phyloP scores from a whole-genome alignment of 2,797 vertebrate species.

The Lacerta agilis region DNA sequence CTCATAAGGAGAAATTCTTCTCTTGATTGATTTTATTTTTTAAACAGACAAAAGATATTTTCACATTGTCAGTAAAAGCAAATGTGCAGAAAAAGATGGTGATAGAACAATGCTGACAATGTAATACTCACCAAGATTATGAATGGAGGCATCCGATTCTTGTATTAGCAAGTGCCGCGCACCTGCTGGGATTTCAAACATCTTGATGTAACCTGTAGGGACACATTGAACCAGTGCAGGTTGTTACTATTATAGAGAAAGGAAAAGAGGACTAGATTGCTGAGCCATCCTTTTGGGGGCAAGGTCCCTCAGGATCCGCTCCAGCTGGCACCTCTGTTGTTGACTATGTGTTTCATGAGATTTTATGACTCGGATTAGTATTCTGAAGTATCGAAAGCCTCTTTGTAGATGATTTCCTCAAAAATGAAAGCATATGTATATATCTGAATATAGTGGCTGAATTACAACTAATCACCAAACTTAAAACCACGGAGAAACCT shows the following conservation, averaged over 20 bases:
- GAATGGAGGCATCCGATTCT: constrained; percentile 86
- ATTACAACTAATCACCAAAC: too few relatives aligned
- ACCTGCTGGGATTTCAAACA: constrained; percentile 94
- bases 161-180: constrained; percentile 95
- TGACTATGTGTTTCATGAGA: too few relatives aligned
- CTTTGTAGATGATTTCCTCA: too few relatives aligned
- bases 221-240: constrained; percentile 28
- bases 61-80: not conserved
- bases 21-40: not conserved
- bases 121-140: constrained; percentile 86
- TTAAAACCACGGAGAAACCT: too few relatives aligned
- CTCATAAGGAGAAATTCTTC: not conserved
- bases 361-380: too few relatives aligned
- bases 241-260: constrained; percentile 52
- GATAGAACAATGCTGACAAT: not conserved
- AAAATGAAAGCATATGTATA: too few relatives aligned
- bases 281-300: not conserved
- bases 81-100: not conserved
- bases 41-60: too few relatives aligned
- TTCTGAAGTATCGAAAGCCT: too few relatives aligned
- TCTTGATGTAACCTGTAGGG: constrained; percentile 88
- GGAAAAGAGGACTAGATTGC: not conserved
- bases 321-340: too few relatives aligned
- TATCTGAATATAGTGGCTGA: too few relatives aligned
- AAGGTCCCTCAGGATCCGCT: too few relatives aligned